phyloP scores from a whole-genome alignment of 2,888 invertebrate genomes.

The Eupithecia exiguata region DNA sequence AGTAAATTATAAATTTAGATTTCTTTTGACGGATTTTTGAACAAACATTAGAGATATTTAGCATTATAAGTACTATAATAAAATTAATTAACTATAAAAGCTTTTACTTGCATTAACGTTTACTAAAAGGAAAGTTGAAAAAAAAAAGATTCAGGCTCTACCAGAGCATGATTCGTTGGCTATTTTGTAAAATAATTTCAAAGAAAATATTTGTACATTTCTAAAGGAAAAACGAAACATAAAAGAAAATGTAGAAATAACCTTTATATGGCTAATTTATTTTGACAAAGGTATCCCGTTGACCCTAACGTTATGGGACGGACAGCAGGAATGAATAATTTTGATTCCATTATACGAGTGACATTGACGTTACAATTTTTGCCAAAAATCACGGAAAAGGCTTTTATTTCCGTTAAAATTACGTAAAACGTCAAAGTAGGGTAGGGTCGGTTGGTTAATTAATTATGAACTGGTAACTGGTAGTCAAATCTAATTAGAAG shows the following conservation, averaged over 20 bases:
- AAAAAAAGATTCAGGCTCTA: background rate
- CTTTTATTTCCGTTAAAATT: slow-evolving; percentile 6
- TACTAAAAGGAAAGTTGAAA: background rate
- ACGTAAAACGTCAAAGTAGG: background rate
- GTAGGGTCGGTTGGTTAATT: background rate
- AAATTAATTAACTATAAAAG: background rate
- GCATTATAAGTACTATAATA: background rate
- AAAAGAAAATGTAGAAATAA: slow-evolving; percentile 44
- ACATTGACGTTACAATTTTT: slow-evolving; percentile 22
- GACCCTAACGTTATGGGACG: slow-evolving; percentile 41
- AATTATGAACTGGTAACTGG: background rate
- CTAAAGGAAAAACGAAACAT: slow-evolving; percentile 33
- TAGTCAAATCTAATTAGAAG: slow-evolving; percentile 7
- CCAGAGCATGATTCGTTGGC: slow-evolving; percentile 14
- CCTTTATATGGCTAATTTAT: slow-evolving; percentile 47
- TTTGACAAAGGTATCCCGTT: slow-evolving; percentile 48
- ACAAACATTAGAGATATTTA: slow-evolving; percentile 2
- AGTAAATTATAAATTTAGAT: slow-evolving; percentile 25
- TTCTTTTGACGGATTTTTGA: slow-evolving; percentile 15
- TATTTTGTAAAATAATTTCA: slow-evolving; percentile 26
- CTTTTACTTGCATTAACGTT: slow-evolving; percentile 2
- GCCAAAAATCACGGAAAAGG: slow-evolving; percentile 20
- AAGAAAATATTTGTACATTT: slow-evolving; percentile 29
- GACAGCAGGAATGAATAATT: slow-evolving; percentile 46
- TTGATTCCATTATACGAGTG: slow-evolving; percentile 39